Conservation (phyloP, 2,888 invertebrate species). For the Cataglyphis cursor region DNA sequence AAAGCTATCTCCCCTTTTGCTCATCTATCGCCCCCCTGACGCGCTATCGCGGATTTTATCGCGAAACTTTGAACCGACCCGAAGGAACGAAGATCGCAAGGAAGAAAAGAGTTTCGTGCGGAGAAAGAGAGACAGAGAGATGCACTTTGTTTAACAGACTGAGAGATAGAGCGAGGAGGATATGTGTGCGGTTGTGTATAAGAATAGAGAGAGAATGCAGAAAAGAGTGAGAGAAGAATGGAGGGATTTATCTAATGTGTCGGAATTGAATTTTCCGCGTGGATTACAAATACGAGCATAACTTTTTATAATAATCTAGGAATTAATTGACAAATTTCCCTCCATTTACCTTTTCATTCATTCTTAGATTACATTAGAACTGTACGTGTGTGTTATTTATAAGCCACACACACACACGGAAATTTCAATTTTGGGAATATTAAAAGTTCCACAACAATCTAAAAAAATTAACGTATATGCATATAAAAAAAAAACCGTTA, state of each 20-base stretch:
- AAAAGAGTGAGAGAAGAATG: not conserved
- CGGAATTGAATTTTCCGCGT: conserved; percentile 31
- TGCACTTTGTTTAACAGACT: conserved; percentile 41
- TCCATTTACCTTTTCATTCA: not conserved
- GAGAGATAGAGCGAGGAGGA: conserved; percentile 45
- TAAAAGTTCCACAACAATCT: not conserved
- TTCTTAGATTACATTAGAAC: not conserved
- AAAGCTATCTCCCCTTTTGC: conserved; percentile 76
- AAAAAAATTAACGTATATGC: not conserved
- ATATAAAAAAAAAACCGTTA: not conserved
- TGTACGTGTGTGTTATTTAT: too few relatives aligned
- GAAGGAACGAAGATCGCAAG: conserved; percentile 70
- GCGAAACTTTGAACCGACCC: conserved; percentile 78
- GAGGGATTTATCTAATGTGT: conserved; percentile 12
- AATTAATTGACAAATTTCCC: conserved; percentile 2
- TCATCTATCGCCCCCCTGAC: conserved; percentile 74
- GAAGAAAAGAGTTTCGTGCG: conserved; percentile 65
- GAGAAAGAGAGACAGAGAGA: conserved; percentile 16
- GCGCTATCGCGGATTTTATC: conserved; percentile 77
- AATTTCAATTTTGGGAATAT: not conserved
- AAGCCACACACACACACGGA: too few relatives aligned
- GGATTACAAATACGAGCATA: not conserved
- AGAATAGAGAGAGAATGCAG: conserved; percentile 3
- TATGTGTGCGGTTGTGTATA: conserved; percentile 11
- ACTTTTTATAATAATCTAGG: not conserved